phyloP scores from a whole-genome alignment of 2,888 invertebrate species.

The Mythimna loreyi region DNA sequence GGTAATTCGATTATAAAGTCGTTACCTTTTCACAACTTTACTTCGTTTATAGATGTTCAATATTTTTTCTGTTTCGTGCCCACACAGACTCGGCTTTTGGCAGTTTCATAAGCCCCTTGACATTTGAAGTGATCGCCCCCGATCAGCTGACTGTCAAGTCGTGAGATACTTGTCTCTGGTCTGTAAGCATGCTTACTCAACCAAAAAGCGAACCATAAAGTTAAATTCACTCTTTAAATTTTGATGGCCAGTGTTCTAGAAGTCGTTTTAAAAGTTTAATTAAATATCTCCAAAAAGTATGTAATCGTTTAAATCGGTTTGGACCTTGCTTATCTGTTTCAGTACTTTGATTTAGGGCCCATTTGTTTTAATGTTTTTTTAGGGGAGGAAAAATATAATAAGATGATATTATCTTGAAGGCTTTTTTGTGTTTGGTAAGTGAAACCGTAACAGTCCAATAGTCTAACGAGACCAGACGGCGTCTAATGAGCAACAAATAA shows the following conservation, averaged over 20 bases:
- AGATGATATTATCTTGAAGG: constrained; percentile 22
- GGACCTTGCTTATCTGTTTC: constrained; percentile 17
- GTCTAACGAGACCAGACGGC: constrained; percentile 27
- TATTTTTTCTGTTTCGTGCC: constrained; percentile 14
- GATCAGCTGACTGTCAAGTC: constrained; percentile 64
- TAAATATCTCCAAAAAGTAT: constrained; percentile 33
- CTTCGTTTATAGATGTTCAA: not conserved
- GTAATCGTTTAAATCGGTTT: constrained; percentile 34
- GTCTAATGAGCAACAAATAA: constrained; percentile 44
- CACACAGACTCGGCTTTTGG: constrained; percentile 17
- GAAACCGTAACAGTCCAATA: constrained; percentile 40
- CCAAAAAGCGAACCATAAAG: constrained; percentile 48
- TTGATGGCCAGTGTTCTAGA: constrained; percentile 39
- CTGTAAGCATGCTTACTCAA: constrained; percentile 42
- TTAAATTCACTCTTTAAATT: constrained; percentile 64
- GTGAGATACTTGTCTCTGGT: constrained; percentile 42
- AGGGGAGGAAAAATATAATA: constrained; percentile 23
- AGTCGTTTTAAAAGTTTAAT: constrained; percentile 54
- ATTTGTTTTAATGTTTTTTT: constrained; percentile 31
- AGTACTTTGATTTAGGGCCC: constrained; percentile 3
- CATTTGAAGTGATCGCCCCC: constrained; percentile 55
- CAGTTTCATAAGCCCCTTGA: constrained; percentile 51
- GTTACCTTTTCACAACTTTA: constrained; percentile 7
- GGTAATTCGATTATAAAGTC: constrained; percentile 26
- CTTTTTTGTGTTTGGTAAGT: constrained; percentile 2